Evolutionary conservation across 2,888 invertebrate genomes (phyloP).

Genomic region (Tolmerus cingulatus): DNA sequence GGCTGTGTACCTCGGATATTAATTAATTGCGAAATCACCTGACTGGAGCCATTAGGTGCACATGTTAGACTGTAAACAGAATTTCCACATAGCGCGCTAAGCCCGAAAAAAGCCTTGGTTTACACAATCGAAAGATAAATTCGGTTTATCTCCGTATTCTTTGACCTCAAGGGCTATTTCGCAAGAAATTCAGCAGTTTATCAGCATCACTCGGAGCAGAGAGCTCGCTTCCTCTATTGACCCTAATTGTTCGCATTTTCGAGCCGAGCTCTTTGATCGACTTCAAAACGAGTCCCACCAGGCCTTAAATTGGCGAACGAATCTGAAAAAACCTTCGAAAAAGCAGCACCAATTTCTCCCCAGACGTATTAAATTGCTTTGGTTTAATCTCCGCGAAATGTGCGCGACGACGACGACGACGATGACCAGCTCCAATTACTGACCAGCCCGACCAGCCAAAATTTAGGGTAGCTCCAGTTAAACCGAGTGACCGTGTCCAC

Average conservation of each 20-base stretch:
- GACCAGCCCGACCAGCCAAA: slow-evolving; percentile 19
- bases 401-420: not conserved
- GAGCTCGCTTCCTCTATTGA: not conserved
- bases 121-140: slow-evolving; percentile 18
- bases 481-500: not conserved
- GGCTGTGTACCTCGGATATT: not conserved
- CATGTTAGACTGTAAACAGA: not conserved
- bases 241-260: not conserved
- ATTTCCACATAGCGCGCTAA: not conserved
- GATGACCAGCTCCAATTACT: not conserved
- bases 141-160: not conserved
- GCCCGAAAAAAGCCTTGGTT: not conserved
- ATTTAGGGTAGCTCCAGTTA: slow-evolving; percentile 19
- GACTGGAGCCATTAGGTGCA: not conserved
- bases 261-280: not conserved
- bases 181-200: not conserved
- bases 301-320: not conserved
- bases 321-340: not conserved
- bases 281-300: not conserved
- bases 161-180: slow-evolving; percentile 4
- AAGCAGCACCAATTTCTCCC: not conserved
- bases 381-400: not conserved
- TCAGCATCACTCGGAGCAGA: not conserved
- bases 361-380: slow-evolving; percentile 11
- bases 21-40: slow-evolving; percentile 16